Evolutionary conservation across 1,140 invertebrate species (phyloP).

Genomic region (Euglossa dilemma): DNA sequence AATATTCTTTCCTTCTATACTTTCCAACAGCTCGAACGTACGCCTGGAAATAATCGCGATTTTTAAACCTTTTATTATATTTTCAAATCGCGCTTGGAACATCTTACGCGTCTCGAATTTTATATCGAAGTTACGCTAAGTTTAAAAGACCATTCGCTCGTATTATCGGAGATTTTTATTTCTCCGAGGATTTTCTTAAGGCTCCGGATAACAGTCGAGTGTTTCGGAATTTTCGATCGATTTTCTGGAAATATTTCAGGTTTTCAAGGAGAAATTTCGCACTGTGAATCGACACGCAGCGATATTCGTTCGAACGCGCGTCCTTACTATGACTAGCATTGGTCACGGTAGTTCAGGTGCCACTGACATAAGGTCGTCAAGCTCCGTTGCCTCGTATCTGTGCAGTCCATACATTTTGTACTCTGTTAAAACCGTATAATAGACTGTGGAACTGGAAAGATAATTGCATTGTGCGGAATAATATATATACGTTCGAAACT

Average conservation of each 20-base stretch:
- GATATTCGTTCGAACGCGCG: not conserved
- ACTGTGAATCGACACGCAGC: not conserved
- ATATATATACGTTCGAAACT: not conserved
- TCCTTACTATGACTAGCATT: not conserved
- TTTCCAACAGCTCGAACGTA: too few relatives aligned
- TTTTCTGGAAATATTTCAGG: not conserved
- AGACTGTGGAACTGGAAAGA: not conserved
- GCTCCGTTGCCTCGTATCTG: constrained; percentile 32
- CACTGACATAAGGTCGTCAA: constrained; percentile 46
- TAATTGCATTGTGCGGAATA: not conserved
- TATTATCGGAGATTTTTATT: too few relatives aligned
- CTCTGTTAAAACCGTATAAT: constrained; percentile 2
- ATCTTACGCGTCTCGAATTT: too few relatives aligned
- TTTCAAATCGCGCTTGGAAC: too few relatives aligned
- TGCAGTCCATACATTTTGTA: constrained; percentile 1
- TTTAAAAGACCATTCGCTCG: too few relatives aligned
- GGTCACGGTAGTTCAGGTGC: constrained; percentile 43
- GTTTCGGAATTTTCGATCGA: too few relatives aligned
- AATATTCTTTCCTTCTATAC: not conserved
- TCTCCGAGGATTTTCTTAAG: too few relatives aligned
- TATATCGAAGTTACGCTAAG: too few relatives aligned
- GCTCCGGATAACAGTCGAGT: too few relatives aligned
- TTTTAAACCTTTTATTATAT: too few relatives aligned
- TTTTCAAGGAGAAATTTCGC: not conserved
- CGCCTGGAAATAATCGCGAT: too few relatives aligned